These are phyloP conservation scores for Aphelocoma coerulescens DNA, from an alignment of 2,113 vertebrate genomes.

Conservation along the genomic window DNA sequence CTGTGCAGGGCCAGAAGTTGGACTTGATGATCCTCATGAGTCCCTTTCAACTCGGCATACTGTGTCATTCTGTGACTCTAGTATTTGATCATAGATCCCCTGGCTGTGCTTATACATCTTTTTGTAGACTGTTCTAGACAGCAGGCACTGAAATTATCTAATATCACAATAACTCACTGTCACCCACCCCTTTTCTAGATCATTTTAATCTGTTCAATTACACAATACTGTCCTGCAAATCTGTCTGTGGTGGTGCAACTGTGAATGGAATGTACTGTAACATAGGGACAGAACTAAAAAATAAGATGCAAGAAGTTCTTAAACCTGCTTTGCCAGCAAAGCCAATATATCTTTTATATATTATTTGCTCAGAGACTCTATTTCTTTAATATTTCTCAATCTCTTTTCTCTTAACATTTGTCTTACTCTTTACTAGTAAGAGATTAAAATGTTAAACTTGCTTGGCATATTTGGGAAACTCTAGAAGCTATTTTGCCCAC, in stretches of 20 bases:
- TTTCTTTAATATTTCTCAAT: neutral
- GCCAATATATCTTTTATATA: neutral
- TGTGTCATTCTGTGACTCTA: fast-evolving
- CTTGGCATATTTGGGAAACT: neutral
- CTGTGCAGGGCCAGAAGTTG: neutral
- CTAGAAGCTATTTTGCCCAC: neutral
- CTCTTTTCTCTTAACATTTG: too few relatives aligned
- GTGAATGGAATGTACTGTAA: neutral
- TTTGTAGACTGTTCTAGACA: neutral
- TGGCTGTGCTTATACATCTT: neutral
- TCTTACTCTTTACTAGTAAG: neutral
- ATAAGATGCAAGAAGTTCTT: neutral
- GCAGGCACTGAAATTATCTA: neutral
- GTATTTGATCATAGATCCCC: neutral
- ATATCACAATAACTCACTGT: neutral
- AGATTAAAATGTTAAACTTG: neutral
- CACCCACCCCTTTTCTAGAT: neutral
- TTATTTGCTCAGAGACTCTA: neutral
- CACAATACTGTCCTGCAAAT: neutral
- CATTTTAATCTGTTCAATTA: neutral
- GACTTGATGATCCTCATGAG: neutral
- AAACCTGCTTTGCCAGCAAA: neutral
- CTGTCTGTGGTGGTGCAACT: neutral
- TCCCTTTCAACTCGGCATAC: neutral
- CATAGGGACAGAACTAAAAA: neutral